These are phyloP conservation scores for Parazoanthus darwini DNA, from an alignment of 92 coral and sea anemone genomes.

Conservation along the genomic window DNA sequence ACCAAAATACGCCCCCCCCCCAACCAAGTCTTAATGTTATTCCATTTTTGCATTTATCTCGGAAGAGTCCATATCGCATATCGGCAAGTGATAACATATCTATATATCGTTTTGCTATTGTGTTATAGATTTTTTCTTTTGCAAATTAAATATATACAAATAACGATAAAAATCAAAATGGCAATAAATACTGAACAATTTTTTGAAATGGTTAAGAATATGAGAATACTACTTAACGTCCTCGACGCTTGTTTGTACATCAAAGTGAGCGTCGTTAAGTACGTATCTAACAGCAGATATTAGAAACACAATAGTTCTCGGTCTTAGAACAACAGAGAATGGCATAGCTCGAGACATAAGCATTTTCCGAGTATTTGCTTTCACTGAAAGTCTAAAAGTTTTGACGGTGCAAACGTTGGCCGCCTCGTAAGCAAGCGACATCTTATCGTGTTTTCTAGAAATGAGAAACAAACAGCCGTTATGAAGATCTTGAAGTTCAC, in stretches of 20 bases:
- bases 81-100: too few species aligned
- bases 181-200: too few species aligned
- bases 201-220: too few species aligned
- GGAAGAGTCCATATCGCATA: too few species aligned
- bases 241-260: neutral
- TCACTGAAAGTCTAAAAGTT: conserved; percentile 1
- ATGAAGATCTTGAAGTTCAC: conserved; percentile 20
- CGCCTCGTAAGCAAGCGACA: conserved; percentile 16
- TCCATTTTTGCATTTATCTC: too few species aligned
- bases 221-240: too few species aligned
- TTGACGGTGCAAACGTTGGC: neutral
- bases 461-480: conserved; percentile 21
- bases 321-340: neutral
- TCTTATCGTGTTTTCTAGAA: conserved; percentile 23
- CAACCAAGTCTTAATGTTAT: too few species aligned
- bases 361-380: conserved; percentile 17
- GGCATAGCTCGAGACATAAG: conserved; percentile 19
- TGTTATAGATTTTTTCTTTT: too few species aligned
- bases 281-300: conserved; percentile 27
- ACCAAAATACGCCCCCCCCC: too few species aligned
- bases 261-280: conserved; percentile 20
- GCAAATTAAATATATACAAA: too few species aligned
- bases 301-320: conserved; percentile 10
- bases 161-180: too few species aligned
- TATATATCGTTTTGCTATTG: too few species aligned